A percentile compares a stretch with the other conserved stretches of the same genome.
Conservation (phyloP, 1,140 invertebrate species). For the Patella vulgata region DNA sequence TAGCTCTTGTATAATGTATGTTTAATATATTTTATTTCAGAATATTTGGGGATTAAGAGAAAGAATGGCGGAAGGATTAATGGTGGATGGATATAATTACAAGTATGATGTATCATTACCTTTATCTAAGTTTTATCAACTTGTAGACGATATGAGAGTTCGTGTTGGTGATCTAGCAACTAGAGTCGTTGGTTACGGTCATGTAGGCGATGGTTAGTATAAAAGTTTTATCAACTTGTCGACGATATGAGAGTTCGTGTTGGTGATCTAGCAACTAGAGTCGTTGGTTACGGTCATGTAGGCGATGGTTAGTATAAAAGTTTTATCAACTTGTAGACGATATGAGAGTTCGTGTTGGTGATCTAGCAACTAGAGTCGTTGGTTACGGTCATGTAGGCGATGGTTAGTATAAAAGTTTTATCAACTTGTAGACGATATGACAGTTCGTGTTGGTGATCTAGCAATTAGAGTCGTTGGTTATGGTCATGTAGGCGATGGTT, state of each 20-base stretch:
- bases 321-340: slow-evolving; percentile 86
- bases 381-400: slow-evolving; percentile 93
- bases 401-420: slow-evolving; percentile 82
- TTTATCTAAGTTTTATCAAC: slow-evolving; percentile 81
- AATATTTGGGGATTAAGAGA: slow-evolving; percentile 87
- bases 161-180: slow-evolving; percentile 65
- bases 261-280: slow-evolving; percentile 66
- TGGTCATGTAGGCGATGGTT: slow-evolving; percentile 85
- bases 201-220: slow-evolving; percentile 78
- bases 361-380: slow-evolving; percentile 72
- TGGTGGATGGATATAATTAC: slow-evolving; percentile 88
- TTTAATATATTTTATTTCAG: slow-evolving; percentile 72
- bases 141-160: slow-evolving; percentile 79
- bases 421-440: slow-evolving; percentile 79
- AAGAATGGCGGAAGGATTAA: slow-evolving; percentile 81
- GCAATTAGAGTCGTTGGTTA: slow-evolving; percentile 81
- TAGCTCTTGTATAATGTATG: no score
- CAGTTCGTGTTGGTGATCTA: slow-evolving; percentile 67
- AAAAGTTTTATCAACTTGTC: slow-evolving; percentile 83
- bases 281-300: slow-evolving; percentile 92
- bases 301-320: slow-evolving; percentile 74
- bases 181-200: slow-evolving; percentile 87
- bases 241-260: slow-evolving; percentile 75
- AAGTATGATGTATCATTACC: slow-evolving; percentile 97
- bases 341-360: slow-evolving; percentile 72